Base-by-base conservation (phyloP, 2,888 invertebrate genomes). In the Papilio elwesi region DNA sequence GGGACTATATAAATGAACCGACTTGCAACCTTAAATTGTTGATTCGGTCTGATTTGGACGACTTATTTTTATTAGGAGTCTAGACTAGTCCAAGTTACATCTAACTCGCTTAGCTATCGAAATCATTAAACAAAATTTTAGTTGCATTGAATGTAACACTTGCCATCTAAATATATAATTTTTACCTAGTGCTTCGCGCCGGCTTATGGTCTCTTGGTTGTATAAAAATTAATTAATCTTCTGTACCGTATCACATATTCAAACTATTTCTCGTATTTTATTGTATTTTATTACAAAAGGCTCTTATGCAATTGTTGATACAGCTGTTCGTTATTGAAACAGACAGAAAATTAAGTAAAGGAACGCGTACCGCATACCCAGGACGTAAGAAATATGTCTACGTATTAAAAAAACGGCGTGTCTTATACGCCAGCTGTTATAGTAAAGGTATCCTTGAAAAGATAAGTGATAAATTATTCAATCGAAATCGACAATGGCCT, bases 241-340 rank as follows among this genome's bases (percentile, higher is more conserved):
- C 57, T 13, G 36, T 70, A 53, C 62, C 53, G 53, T 13, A n/a
- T 51, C 57, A 68, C 72, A 70, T 73, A 70, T 68, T 73, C 10
- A 66, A 52, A 66, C 26, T 12, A 59, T 62, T 62, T 36, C 62
- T 68, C 66, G 70, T 68, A 71, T 72, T 59, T 62, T 64, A 48
- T 36, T 38, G 36, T 71, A 70, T 75, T 71, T 3, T 49, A 48
- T 49, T 51, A 59, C 65, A 57, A 75, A 74, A 72, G 63, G 69
- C 73, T 76, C 73, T 82, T 81, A 79, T 78, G 75, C 77, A 77
- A 81, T 73, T 83, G 79, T 85, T 85, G 81, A 80, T 77, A 82
- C 85, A 85, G 83, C 78, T 85, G 84, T 76, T 68, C 75, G 76
- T 76, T n/a, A 74, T 76, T 68, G 48, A 51, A n/a, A 26, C 48